Evolutionary conservation across 23 tunicate genomes (phyloP).

Genomic region (Styela clava): DNA sequence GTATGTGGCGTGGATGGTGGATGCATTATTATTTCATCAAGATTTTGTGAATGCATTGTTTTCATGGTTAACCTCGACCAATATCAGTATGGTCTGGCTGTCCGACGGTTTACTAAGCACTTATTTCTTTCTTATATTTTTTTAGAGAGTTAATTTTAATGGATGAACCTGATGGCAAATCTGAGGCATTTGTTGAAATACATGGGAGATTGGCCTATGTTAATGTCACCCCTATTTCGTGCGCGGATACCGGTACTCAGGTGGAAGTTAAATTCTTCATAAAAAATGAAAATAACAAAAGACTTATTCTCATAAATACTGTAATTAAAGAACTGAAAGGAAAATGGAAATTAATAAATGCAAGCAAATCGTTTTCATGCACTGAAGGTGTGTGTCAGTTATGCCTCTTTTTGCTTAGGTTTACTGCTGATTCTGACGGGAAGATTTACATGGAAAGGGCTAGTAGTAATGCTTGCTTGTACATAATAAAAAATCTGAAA

Average conservation of each 20-base stretch:
- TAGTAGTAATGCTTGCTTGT: background rate
- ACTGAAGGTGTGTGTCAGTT: background rate
- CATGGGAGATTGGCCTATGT: background rate
- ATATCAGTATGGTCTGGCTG: too few species aligned
- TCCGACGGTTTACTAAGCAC: too few species aligned
- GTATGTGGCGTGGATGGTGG: too few species aligned
- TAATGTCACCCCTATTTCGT: background rate
- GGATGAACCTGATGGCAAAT: background rate
- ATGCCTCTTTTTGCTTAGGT: background rate
- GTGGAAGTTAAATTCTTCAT: background rate
- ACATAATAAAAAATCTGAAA: background rate
- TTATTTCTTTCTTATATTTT: too few species aligned
- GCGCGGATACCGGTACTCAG: background rate
- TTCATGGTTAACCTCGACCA: too few species aligned
- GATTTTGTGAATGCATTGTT: too few species aligned
- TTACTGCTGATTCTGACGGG: background rate
- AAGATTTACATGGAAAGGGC: background rate
- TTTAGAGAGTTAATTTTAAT: too few species aligned
- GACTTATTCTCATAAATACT: background rate
- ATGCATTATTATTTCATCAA: too few species aligned
- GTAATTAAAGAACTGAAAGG: background rate
- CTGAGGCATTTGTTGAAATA: background rate
- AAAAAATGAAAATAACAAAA: background rate
- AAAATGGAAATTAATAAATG: background rate
- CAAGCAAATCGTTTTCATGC: background rate